These are phyloP conservation scores for Theocolax elegans DNA, from an alignment of 1,140 invertebrate genomes.

Conservation along the genomic window DNA sequence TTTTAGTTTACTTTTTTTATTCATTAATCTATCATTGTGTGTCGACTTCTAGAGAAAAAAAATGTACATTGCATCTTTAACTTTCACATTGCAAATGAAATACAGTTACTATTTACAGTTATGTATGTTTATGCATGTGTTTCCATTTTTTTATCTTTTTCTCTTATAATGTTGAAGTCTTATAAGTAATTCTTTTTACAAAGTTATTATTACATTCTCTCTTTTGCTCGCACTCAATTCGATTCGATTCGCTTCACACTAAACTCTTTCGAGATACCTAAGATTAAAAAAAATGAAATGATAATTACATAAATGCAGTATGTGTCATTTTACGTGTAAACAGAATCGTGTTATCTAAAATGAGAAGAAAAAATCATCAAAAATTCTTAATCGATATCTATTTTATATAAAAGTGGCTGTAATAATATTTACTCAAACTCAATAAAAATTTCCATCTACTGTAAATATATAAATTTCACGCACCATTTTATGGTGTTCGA, in stretches of 20 bases:
- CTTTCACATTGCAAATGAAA: slow-evolving; percentile 61
- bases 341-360: slow-evolving; percentile 32
- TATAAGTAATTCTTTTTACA: slow-evolving; percentile 42
- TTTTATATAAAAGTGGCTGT: slow-evolving; percentile 37
- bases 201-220: slow-evolving; percentile 43
- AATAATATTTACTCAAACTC: slow-evolving; percentile 39
- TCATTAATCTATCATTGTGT: slow-evolving; percentile 34
- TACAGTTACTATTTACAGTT: slow-evolving; percentile 64
- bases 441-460: slow-evolving; percentile 36
- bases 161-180: slow-evolving; percentile 35
- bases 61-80: slow-evolving; percentile 55
- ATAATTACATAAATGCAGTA: slow-evolving; percentile 44
- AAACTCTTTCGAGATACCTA: slow-evolving; percentile 34
- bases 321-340: slow-evolving; percentile 43
- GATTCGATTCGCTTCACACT: slow-evolving; percentile 32
- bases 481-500: slow-evolving; percentile 34
- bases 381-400: slow-evolving; percentile 39
- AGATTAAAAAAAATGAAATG: slow-evolving; percentile 42
- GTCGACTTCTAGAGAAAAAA: slow-evolving; percentile 42
- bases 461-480: slow-evolving; percentile 34
- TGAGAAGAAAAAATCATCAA: slow-evolving; percentile 40
- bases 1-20: too few relatives aligned
- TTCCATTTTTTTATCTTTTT: slow-evolving; percentile 34
- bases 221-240: slow-evolving; percentile 27
- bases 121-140: slow-evolving; percentile 54